Evolutionary conservation across 2,888 invertebrate genomes (phyloP).

Genomic region (Dinocampus coccinellae): DNA sequence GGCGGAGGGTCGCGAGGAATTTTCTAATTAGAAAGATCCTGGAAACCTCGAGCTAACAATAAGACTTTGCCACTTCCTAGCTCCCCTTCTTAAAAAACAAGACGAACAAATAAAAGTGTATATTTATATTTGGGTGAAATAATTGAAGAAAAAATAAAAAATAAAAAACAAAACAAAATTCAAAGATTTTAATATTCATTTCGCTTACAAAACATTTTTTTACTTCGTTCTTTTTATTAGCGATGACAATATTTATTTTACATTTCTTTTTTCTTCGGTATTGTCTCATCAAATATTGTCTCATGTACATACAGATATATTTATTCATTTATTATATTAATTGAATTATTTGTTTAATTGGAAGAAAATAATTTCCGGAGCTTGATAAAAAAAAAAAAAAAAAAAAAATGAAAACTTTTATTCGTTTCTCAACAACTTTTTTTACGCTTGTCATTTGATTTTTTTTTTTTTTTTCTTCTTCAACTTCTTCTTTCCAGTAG

Average conservation of each 20-base stretch:
- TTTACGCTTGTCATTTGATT: background rate
- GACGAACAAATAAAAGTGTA: slow-evolving; percentile 31
- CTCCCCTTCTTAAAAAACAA: slow-evolving; percentile 28
- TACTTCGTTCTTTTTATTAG: slow-evolving; percentile 34
- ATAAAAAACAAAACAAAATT: no score
- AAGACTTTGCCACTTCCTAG: slow-evolving; percentile 37
- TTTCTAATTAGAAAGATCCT: slow-evolving; percentile 66
- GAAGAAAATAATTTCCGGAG: slow-evolving; percentile 28
- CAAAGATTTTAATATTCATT: slow-evolving; percentile 44
- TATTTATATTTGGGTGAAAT: slow-evolving; percentile 38
- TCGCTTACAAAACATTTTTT: slow-evolving; percentile 30
- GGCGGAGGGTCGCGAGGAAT: slow-evolving; percentile 57
- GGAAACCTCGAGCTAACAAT: slow-evolving; percentile 54
- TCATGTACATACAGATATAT: background rate
- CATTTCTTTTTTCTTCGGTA: background rate
- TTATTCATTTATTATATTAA: slow-evolving; percentile 1
- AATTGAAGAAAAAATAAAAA: slow-evolving; percentile 32
- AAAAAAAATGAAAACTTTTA: slow-evolving; percentile 8
- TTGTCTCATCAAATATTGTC: background rate
- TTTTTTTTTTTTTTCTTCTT: background rate
- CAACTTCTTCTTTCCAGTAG: background rate
- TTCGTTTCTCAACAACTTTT: background rate
- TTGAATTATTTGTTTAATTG: slow-evolving; percentile 36
- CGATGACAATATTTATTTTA: slow-evolving; percentile 27
- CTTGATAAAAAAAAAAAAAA: no score